phyloP scores from a whole-genome alignment of 2,888 invertebrate species.

The Himalopsyche kuldschensis region DNA sequence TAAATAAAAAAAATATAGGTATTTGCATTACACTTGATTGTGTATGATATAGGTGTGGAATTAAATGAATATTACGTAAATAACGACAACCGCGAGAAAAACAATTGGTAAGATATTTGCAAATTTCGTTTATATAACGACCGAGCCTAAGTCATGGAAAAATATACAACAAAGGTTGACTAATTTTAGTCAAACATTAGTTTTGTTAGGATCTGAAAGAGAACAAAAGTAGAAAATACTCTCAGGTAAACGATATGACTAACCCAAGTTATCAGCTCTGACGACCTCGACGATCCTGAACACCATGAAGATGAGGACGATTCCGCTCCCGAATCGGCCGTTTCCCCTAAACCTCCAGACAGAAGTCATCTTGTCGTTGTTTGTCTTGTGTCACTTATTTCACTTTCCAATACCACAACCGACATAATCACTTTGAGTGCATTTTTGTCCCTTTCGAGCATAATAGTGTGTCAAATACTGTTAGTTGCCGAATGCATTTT shows the following conservation, averaged over 20 bases:
- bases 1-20: no score
- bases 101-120: no score
- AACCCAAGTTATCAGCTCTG: conserved; percentile 34
- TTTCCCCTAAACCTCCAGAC: not conserved
- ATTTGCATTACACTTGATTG: no score
- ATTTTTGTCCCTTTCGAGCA: not conserved
- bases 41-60: no score
- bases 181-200: no score
- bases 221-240: not conserved
- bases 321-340: not conserved
- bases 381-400: not conserved
- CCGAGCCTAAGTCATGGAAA: no score
- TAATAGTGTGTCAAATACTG: not conserved
- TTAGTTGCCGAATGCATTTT: not conserved
- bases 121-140: no score
- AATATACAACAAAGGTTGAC: no score
- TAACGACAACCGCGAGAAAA: no score
- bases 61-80: no score
- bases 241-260: conserved; percentile 29
- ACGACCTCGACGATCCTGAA: not conserved
- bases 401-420: not conserved
- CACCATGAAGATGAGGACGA: conserved; percentile 22
- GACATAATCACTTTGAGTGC: not conserved
- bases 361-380: conserved; percentile 5
- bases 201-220: no score